These are phyloP conservation scores for Callocephalon fimbriatum DNA, from an alignment of 2,113 vertebrate genomes.

Conservation along the genomic window DNA sequence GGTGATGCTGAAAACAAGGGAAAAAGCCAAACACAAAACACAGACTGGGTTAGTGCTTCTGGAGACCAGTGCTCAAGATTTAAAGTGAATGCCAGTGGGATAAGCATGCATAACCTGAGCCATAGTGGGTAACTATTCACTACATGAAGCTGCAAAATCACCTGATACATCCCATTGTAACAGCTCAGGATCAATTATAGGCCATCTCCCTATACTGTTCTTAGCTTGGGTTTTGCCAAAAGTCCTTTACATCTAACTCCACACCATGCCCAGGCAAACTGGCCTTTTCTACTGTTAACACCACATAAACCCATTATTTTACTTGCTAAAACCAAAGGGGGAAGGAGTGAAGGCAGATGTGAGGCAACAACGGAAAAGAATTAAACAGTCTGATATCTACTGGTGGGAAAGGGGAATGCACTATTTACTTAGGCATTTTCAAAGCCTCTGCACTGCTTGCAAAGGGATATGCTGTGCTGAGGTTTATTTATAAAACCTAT, in stretches of 20 bases:
- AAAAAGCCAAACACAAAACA: background rate
- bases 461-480: background rate
- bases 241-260: background rate
- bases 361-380: background rate
- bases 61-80: background rate
- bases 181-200: background rate
- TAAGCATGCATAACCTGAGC: fast-evolving
- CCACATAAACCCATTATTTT: background rate
- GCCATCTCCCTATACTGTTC: background rate
- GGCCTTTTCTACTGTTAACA: background rate
- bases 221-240: background rate
- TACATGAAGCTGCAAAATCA: background rate
- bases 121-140: background rate
- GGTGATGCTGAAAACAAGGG: background rate
- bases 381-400: background rate
- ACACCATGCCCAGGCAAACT: background rate
- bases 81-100: fast-evolving
- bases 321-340: background rate
- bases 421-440: background rate
- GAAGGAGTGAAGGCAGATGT: background rate
- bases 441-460: background rate
- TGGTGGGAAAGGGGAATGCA: conserved; percentile 51
- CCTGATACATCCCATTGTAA: background rate
- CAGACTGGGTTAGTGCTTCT: background rate
- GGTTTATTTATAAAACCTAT: conserved; percentile 42